These are phyloP conservation scores for Eulacestoma nigropectus DNA, from an alignment of 2,113 vertebrate species.

Conservation along the genomic window DNA sequence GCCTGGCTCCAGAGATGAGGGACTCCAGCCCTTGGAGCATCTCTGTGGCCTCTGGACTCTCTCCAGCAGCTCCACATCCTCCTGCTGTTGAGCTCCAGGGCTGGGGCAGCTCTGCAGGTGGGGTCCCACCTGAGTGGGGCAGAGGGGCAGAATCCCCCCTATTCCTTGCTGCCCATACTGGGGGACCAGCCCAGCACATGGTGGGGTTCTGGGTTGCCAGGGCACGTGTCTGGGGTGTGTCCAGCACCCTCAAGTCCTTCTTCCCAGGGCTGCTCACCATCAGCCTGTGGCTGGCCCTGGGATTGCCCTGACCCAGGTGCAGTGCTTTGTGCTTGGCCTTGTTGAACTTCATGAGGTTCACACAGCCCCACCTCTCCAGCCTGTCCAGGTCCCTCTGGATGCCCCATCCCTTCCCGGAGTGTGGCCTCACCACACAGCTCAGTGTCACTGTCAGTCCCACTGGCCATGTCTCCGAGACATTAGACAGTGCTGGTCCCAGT, in stretches of 20 bases:
- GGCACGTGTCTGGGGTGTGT: neutral
- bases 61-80: neutral
- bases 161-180: neutral
- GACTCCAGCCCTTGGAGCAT: neutral
- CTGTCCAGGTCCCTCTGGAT: neutral
- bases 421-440: neutral
- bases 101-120: neutral
- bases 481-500: no score
- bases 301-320: neutral
- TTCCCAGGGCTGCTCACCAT: neutral
- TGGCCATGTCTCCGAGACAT: rapidly evolving
- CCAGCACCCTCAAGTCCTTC: neutral
- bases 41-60: rapidly evolving
- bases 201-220: neutral
- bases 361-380: neutral
- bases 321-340: neutral
- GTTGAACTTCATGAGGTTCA: rapidly evolving
- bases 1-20: neutral
- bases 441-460: neutral
- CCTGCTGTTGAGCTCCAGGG: neutral
- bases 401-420: neutral
- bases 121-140: neutral
- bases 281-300: neutral
- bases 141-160: neutral
- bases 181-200: neutral